Evolutionary conservation across 2,797 vertebrate species (phyloP), one percentile per base, ranked within the genome.

Genomic region (Tenualosa thibaudeaui): DNA sequence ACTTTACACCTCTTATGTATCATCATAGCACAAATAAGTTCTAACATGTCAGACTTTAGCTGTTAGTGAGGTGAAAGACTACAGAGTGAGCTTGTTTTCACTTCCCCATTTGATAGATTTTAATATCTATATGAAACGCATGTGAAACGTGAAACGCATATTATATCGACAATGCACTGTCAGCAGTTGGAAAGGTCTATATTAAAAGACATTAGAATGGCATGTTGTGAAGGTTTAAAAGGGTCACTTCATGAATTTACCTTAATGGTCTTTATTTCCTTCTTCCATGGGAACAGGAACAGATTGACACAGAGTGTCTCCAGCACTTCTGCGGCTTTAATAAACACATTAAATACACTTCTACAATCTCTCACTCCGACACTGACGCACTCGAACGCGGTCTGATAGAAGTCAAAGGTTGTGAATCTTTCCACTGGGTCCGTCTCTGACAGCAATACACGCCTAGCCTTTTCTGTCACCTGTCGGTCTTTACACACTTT

Each of bases 221-320:
- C 5, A 62, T 24, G 22, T 24, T 24, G 22, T 24, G 58, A 24
- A 62, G 7, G n/a, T 22, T 2, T 31, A 3, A 75, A 43, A 3
- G 19, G 71, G 17, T 43, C 40, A 43, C 40, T 78, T 78, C 15
- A 78, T 22, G 12, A 3, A 71, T 71, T 81, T 87, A 97, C 97
- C 96, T 97, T 97, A 0, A 98, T 85, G 0, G 94, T 94, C 88
- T 87, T 91, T 90, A 97, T 95, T 85, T 97, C 96, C 84, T 95
- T 97, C 90, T 92, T 96, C 96, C 96, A 97, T 0, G 97, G 96
- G 13, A 93, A 95, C 1, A 97, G 92, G 68, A 95, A 93, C 26
- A 97, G 90, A 86, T 97, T 95, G 86, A 97, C 60, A 46, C 96
- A 97, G 58, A 97, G 85, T 1, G 94, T 93, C 85, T 98, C 96